Base-by-base conservation (phyloP, 2,113 vertebrate genomes). In the Cromileptes altivelis region DNA sequence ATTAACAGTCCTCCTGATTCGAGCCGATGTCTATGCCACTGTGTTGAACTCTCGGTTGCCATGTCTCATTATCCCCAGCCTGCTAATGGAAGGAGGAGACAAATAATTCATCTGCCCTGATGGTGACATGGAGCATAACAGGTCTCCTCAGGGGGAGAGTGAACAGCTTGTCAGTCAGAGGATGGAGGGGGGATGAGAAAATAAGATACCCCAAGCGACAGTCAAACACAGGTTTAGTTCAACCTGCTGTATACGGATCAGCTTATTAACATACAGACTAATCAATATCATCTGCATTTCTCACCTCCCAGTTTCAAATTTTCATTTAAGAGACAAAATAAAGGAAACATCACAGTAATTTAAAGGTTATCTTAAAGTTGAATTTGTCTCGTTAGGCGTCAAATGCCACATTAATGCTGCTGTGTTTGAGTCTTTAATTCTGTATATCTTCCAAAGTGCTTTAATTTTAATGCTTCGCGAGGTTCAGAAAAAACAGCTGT, bases 101-200 rank as follows among this genome's bases (percentile, higher is more conserved):
- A 88, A 94, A 93, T 93, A 91, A 92, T 92, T 93, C 70, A 93
- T 93, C 90, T 79, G 86, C 63, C 85, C 90, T 40, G 78, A 86
- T 87, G 87, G 81, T 88, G 85, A 91, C 90, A 87, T 37, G 70
- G 62, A 85, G 78, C 79, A 70, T 70, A 81, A 72, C 87, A 84
- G 74, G 83, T 78, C 80, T 82, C 81, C 85, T 75, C 33, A 2
- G 64, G 70, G 78, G 81, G 82, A 75, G 23, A 37, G 57, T 25
- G 72, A 81, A 70, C 78, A 73, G 86, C 62, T 70, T 84, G 84
- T 87, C 85, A 87, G 80, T 86, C 61, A 53, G 68, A 85, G 52
- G 61, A 77, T 33, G 42, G 42, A 45, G 42, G 42, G 27, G 81
- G 47, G 62, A 47, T 57, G 63, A 47, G 67, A 56, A 84, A 81